phyloP scores from a whole-genome alignment of 2,113 vertebrate species.

The Dermatemys mawii region DNA sequence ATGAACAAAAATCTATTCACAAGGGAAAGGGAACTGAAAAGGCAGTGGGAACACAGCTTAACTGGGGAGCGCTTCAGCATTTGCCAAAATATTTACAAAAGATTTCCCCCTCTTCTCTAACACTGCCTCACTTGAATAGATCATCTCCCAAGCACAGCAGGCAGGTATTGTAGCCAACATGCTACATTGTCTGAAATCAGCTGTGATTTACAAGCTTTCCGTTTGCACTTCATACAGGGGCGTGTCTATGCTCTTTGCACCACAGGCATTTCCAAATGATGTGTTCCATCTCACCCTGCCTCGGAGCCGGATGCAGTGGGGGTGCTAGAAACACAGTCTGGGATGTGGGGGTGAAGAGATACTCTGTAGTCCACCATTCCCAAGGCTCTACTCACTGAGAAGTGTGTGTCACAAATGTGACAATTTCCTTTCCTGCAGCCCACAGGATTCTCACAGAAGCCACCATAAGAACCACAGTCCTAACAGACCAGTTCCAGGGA shows the following conservation, averaged over 20 bases:
- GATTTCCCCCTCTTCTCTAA: background rate
- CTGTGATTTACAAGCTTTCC: background rate
- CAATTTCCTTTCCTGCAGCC: background rate
- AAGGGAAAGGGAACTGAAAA: background rate
- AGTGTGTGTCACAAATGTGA: accelerated
- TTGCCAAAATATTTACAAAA: slow-evolving; percentile 30
- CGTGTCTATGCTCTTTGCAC: background rate
- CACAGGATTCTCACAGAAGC: background rate
- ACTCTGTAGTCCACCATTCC: background rate
- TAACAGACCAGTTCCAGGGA: background rate
- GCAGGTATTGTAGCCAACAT: too few relatives aligned
- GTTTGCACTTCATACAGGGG: background rate
- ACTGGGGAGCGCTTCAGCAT: slow-evolving; percentile 36
- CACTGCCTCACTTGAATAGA: background rate
- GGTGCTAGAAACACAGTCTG: slow-evolving; percentile 22
- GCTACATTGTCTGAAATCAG: background rate
- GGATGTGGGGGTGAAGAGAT: slow-evolving; percentile 10
- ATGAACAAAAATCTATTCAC: slow-evolving; percentile 43
- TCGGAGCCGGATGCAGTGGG: background rate
- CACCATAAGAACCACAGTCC: background rate
- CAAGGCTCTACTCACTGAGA: slow-evolving; percentile 13
- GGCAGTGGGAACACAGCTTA: background rate
- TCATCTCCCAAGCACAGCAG: background rate
- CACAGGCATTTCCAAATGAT: background rate
- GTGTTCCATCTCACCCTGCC: background rate